Evolutionary conservation across 2,888 invertebrate species (phyloP), one percentile per base, ranked within the genome.

Genomic region (Drosophila peninsularis): DNA sequence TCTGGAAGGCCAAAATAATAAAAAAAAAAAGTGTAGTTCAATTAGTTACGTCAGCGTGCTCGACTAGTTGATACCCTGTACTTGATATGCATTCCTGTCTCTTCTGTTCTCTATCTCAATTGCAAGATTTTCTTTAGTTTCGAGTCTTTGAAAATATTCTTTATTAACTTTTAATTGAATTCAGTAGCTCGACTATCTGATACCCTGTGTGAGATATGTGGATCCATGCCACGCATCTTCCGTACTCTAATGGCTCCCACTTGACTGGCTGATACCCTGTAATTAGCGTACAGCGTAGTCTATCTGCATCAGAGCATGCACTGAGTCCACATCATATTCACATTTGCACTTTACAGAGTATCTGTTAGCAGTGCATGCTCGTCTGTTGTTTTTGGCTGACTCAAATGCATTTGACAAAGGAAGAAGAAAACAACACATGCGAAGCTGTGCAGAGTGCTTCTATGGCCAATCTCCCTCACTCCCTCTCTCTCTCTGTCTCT

Each of bases 401-500:
- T 45, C 58, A 69, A 69, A 53, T 67, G 56, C 61, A 75, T 62
- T 75, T 73, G 41, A 21, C 27, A 61, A 44, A 65, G 37, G 11
- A 47, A 17, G 5, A 37, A 30, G 5, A 21, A 14, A 17, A 4
- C 34, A 34, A 19, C 34, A 34, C 11, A 49, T 41, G 52, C 37
- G 45, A 44, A 39, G 50, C 61, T 44, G 11, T 41, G 19, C 30
- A 41, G 44, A 58, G 53, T 61, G 49, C 56, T 55, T 58, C 42
- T 9, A n/a, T 14, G 2, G 6, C 19, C 56, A n/a, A 14, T n/a
- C 19, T 11, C 19, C 3, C 5, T 27, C 42, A 13, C 9, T 2
- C 45, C 4, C 30, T 11, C 2, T 4, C 37, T 3, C 44, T 11
- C 3, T 17, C 17, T 3, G 9, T 2, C 14, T 5, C 36, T 4